phyloP scores from a whole-genome alignment of 2,888 invertebrate genomes.

The Petrolisthes manimaculis region DNA sequence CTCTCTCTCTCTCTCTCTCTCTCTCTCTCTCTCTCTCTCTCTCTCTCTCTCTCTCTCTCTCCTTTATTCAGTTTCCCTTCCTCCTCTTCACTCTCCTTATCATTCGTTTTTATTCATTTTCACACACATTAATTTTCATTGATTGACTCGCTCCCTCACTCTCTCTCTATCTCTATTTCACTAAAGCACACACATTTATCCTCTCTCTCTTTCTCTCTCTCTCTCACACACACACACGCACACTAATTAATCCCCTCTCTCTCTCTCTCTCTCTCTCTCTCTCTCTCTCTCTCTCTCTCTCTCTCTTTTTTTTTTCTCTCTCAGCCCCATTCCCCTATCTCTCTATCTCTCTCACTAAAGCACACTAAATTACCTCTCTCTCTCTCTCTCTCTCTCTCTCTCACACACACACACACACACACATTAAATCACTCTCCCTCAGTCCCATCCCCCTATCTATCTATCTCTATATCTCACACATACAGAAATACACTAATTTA shows the following conservation, averaged over 20 bases:
- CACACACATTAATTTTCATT: not conserved
- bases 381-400: not conserved
- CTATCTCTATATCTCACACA: not conserved
- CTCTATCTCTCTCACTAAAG: not conserved
- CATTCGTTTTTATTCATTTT: not conserved
- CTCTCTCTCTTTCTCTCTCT: not conserved
- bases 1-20: not conserved
- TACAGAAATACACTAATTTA: not conserved
- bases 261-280: slow-evolving; percentile 1
- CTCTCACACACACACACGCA: not conserved
- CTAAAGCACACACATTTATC: not conserved
- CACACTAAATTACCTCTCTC: not conserved
- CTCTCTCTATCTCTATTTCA: not conserved
- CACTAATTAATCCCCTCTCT: not conserved
- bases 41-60: not conserved
- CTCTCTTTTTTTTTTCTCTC: not conserved
- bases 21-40: not conserved
- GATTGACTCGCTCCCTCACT: not conserved
- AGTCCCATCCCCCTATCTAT: too few species aligned
- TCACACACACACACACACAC: not conserved
- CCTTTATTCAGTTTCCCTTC: not conserved
- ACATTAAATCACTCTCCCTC: not conserved
- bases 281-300: not conserved
- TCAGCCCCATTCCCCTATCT: too few species aligned
- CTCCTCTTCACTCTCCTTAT: not conserved